Conservation (phyloP, 2,888 invertebrate genomes). For the Campoplex capitator region DNA sequence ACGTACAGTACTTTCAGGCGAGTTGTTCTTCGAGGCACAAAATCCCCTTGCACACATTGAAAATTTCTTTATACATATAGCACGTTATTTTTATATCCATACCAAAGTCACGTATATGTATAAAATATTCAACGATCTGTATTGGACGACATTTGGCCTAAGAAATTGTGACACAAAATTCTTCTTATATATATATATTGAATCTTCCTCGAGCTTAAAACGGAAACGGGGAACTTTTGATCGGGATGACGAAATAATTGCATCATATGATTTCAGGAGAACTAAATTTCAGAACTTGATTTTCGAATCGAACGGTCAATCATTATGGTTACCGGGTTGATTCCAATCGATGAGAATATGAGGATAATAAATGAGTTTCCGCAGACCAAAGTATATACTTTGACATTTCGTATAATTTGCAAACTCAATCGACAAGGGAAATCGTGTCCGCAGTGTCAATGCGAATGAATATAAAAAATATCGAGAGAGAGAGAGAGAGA, state of each 20-base stretch:
- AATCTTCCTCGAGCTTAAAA: background rate
- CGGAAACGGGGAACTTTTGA: background rate
- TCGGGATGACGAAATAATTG: background rate
- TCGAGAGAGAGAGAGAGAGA: background rate
- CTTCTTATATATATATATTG: background rate
- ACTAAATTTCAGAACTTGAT: background rate
- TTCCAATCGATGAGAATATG: no score
- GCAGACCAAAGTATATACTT: background rate
- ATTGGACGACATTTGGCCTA: background rate
- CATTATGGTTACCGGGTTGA: no score
- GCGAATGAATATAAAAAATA: background rate
- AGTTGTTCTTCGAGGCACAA: constrained; percentile 39
- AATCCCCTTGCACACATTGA: constrained; percentile 32
- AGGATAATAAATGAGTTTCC: no score
- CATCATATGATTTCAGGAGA: background rate
- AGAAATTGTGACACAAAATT: background rate
- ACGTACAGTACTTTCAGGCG: constrained; percentile 66
- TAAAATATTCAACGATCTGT: background rate
- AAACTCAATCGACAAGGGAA: background rate
- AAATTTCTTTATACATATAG: background rate
- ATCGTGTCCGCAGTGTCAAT: background rate
- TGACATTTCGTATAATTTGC: background rate
- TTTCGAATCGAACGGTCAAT: background rate
- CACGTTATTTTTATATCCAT: background rate
- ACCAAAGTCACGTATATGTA: background rate